Evolutionary conservation across 2,113 vertebrate genomes (phyloP).

Genomic region (Agapornis roseicollis): DNA sequence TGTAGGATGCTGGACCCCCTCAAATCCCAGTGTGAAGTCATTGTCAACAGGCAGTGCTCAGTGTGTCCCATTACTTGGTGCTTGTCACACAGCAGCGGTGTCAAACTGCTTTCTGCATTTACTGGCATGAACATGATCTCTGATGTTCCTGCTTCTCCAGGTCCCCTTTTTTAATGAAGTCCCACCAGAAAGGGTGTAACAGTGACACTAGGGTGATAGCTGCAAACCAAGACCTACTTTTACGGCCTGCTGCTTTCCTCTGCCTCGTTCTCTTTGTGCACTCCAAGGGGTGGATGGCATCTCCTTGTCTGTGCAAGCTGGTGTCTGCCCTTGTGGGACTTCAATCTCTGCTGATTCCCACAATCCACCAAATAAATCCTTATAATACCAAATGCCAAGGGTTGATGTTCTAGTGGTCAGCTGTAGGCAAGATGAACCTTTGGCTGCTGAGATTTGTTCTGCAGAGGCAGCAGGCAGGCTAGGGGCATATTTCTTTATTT

Average conservation of each 20-base stretch:
- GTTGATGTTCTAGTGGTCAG: background rate
- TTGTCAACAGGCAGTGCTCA: background rate
- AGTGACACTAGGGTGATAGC: rapidly evolving
- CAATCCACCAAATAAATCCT: background rate
- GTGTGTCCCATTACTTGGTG: background rate
- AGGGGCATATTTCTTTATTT: constrained; percentile 18
- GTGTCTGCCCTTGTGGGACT: background rate
- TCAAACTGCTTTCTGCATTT: background rate
- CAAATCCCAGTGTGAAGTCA: background rate
- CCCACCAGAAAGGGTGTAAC: background rate
- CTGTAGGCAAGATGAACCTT: constrained; percentile 22
- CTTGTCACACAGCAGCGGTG: background rate
- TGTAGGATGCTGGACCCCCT: background rate
- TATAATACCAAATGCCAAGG: background rate
- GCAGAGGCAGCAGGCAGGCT: background rate
- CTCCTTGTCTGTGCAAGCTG: background rate
- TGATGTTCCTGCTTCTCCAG: background rate
- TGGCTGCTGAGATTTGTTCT: background rate
- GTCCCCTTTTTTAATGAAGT: background rate
- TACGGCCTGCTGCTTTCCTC: background rate
- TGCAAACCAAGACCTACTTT: background rate
- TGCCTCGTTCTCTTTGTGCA: background rate
- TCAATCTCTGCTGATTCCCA: background rate
- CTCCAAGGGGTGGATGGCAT: background rate
- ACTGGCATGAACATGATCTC: background rate